A percentile compares a stretch with the other conserved stretches of the same genome.
Evolutionary conservation across 2,113 vertebrate genomes (phyloP).

Genomic region (Chionis minor): DNA sequence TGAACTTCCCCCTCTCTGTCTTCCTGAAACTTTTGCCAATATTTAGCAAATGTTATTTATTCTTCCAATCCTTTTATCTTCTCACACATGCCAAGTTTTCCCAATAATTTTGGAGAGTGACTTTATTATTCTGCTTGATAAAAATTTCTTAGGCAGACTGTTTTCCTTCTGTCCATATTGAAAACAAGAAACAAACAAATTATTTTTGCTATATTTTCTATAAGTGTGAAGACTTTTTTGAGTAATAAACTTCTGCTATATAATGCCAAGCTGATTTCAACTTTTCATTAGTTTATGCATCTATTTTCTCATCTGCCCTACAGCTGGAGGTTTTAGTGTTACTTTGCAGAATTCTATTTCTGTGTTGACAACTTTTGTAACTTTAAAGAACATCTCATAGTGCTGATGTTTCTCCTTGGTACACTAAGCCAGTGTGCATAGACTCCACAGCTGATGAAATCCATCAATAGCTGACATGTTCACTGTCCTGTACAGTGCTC

Average conservation of each 20-base stretch:
- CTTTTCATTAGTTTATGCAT: neutral
- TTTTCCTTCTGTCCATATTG: neutral
- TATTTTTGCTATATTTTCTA: neutral
- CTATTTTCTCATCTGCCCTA: neutral
- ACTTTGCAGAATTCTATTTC: neutral
- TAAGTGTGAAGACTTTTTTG: neutral
- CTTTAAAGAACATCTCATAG: neutral
- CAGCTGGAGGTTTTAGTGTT: neutral
- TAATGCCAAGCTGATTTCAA: neutral
- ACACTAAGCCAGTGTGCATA: neutral
- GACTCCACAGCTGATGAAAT: neutral
- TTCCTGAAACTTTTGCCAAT: neutral
- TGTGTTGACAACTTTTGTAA: neutral
- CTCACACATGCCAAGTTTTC: neutral
- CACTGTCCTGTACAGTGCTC: neutral
- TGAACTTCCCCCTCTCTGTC: neutral
- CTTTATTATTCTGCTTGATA: neutral
- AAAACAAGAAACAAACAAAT: neutral
- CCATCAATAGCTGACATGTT: neutral
- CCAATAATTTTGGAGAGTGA: neutral
- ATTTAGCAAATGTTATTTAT: neutral
- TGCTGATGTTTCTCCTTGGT: neutral
- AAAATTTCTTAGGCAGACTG: neutral
- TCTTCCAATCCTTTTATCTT: neutral
- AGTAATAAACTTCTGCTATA: neutral